Evolutionary conservation across 1,140 invertebrate genomes (phyloP).

Genomic region (Mya arenaria): DNA sequence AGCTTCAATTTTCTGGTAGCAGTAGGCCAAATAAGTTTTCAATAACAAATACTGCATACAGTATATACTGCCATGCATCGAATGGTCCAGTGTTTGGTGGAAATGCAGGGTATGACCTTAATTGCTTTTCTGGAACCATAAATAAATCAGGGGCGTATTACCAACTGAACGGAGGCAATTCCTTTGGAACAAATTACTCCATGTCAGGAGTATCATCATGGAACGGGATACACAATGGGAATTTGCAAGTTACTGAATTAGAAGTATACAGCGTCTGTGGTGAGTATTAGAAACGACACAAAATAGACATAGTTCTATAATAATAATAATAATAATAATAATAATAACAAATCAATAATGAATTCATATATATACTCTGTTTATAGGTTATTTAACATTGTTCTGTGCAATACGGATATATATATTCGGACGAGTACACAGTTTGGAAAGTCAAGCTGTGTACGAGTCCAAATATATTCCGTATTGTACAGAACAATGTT

Average conservation of each 20-base stretch:
- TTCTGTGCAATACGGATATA: too few species aligned
- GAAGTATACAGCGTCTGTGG: conserved; percentile 1
- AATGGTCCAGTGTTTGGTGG: conserved; percentile 57
- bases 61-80: background rate
- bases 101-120: conserved; percentile 17
- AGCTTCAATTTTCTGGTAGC: background rate
- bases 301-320: too few species aligned
- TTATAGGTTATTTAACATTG: too few species aligned
- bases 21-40: background rate
- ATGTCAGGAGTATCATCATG: background rate
- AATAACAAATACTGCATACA: background rate
- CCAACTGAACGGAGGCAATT: conserved; percentile 1
- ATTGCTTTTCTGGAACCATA: conserved; percentile 1
- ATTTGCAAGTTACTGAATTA: background rate
- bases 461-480: too few species aligned
- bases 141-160: background rate
- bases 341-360: too few species aligned
- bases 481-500: too few species aligned
- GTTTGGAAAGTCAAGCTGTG: too few species aligned
- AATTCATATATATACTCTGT: too few species aligned
- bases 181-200: background rate
- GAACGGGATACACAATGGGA: background rate
- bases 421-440: too few species aligned
- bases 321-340: too few species aligned
- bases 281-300: too few species aligned